Conservation (phyloP, 2,888 invertebrate species). For the Phengaris arion region DNA sequence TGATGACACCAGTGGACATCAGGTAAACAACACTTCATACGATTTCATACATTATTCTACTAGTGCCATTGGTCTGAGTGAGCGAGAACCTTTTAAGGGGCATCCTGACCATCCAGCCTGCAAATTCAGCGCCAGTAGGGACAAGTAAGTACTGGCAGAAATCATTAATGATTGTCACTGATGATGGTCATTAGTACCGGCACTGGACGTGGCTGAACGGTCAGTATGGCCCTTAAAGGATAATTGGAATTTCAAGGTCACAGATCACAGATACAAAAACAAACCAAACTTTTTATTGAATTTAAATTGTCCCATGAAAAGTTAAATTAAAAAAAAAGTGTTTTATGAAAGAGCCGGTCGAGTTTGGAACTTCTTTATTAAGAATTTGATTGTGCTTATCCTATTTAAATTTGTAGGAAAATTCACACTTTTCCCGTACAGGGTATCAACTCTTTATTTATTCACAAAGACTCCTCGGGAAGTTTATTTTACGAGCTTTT, state of each 20-base stretch:
- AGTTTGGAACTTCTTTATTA: background rate
- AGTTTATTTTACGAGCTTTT: background rate
- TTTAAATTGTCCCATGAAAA: background rate
- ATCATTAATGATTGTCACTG: no score
- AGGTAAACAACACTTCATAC: no score
- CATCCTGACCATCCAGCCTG: no score
- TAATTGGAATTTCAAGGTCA: background rate
- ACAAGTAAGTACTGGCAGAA: no score
- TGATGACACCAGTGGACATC: no score
- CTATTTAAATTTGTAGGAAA: constrained; percentile 12
- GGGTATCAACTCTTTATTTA: constrained; percentile 8
- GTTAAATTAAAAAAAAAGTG: background rate
- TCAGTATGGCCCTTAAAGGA: background rate
- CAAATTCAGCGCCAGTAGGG: no score
- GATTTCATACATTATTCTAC: no score
- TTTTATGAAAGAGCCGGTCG: background rate
- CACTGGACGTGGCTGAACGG: no score
- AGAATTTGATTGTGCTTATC: background rate
- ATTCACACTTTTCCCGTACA: background rate
- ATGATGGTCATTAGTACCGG: no score
- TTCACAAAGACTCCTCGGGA: constrained; percentile 6
- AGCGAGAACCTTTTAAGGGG: no score
- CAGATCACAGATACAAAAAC: background rate
- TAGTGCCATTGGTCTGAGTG: no score
- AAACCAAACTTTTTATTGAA: background rate